Conservation (phyloP, 2,113 vertebrate genomes). For the Falco punctatus region DNA sequence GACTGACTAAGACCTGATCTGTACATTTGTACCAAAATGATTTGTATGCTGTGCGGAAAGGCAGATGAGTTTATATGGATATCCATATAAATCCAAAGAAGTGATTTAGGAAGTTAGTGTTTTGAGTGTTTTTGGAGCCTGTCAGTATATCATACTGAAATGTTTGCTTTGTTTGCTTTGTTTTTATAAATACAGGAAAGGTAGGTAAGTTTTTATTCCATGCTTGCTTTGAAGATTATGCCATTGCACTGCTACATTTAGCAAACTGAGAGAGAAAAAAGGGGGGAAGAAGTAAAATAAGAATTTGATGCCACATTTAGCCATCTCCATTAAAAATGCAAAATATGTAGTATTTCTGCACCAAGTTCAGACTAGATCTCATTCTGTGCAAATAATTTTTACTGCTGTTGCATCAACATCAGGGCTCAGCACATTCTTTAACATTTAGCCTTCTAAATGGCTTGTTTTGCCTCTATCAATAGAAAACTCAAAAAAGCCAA, state of each 20-base stretch:
- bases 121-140: neutral
- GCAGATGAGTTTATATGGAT: neutral
- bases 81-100: neutral
- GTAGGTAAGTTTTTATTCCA: neutral
- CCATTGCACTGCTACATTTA: neutral
- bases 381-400: neutral
- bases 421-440: neutral
- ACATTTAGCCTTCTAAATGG: neutral
- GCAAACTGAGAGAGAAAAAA: neutral
- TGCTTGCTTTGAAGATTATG: neutral
- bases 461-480: neutral
- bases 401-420: neutral
- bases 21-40: neutral
- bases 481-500: neutral
- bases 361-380: neutral
- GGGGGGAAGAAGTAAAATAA: neutral
- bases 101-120: conserved; percentile 23
- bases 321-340: neutral
- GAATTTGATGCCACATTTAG: neutral
- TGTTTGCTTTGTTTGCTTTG: conserved; percentile 69
- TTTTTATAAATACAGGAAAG: conserved; percentile 77
- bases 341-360: neutral
- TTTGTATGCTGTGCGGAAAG: neutral
- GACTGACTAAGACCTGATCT: neutral
- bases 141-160: conserved; percentile 30